A percentile compares a stretch with the other conserved stretches of the same genome.
Conservation (phyloP, 2,797 vertebrate species). For the Diglossa cyanea region DNA sequence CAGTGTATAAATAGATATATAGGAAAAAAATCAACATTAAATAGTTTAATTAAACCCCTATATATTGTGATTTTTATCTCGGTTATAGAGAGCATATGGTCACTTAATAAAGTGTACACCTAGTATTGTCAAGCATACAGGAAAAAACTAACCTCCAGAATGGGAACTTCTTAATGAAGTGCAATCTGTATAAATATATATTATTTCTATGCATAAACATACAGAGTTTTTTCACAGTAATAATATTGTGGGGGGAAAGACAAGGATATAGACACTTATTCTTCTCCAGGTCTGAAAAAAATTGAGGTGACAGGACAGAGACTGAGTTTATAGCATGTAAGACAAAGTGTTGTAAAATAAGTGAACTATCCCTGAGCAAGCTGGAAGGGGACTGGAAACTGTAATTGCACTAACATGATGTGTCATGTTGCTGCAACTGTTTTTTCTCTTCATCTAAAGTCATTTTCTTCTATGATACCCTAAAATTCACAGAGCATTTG, state of each 20-base stretch:
- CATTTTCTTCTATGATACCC: background rate
- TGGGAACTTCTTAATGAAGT: background rate
- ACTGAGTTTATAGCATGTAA: background rate
- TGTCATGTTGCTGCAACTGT: background rate
- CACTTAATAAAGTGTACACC: background rate
- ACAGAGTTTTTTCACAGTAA: background rate
- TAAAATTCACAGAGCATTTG: background rate
- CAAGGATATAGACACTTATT: background rate
- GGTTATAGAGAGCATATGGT: background rate
- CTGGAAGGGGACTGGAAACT: background rate
- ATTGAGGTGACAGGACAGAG: background rate
- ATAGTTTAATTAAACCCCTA: background rate
- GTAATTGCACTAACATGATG: background rate
- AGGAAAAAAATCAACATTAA: background rate
- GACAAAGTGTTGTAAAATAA: background rate
- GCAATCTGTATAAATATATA: background rate
- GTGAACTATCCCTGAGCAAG: background rate
- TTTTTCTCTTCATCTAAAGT: background rate
- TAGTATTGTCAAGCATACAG: background rate
- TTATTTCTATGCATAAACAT: background rate
- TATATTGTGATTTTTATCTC: background rate
- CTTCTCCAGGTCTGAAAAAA: background rate
- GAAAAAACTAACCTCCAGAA: background rate
- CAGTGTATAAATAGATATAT: background rate
- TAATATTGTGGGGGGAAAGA: accelerated